Conservation (phyloP, 2,113 vertebrate species). For the Egretta garzetta region DNA sequence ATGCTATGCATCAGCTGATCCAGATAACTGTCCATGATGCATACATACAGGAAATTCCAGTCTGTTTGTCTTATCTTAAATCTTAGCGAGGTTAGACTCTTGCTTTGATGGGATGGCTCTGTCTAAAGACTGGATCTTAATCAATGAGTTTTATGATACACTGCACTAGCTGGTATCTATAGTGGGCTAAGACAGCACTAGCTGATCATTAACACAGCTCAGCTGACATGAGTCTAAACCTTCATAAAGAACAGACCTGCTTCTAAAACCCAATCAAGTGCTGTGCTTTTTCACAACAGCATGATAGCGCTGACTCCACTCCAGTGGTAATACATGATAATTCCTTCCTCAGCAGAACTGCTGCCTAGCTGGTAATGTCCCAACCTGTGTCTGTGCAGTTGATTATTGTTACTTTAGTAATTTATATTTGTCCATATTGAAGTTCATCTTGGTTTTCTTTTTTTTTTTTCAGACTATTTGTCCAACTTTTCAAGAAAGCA, state of each 20-base stretch:
- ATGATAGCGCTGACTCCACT: background rate
- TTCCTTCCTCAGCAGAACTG: background rate
- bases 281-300: background rate
- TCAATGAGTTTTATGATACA: background rate
- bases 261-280: background rate
- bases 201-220: background rate
- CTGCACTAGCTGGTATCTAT: background rate
- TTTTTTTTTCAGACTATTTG: conserved; percentile 19
- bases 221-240: background rate
- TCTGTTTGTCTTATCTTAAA: conserved; percentile 11
- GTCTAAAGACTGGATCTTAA: conserved; percentile 2
- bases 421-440: background rate
- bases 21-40: background rate
- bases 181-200: background rate
- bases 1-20: background rate
- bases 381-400: background rate
- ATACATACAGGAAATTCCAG: background rate
- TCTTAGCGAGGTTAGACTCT: conserved; percentile 5
- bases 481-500: conserved; percentile 61
- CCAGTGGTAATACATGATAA: background rate
- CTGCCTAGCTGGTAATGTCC: background rate
- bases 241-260: conserved; percentile 12
- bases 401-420: background rate
- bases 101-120: conserved; percentile 9
- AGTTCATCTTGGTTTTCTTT: background rate